Evolutionary conservation across 2,113 vertebrate species (phyloP).

Genomic region (Psettodes erumei): DNA sequence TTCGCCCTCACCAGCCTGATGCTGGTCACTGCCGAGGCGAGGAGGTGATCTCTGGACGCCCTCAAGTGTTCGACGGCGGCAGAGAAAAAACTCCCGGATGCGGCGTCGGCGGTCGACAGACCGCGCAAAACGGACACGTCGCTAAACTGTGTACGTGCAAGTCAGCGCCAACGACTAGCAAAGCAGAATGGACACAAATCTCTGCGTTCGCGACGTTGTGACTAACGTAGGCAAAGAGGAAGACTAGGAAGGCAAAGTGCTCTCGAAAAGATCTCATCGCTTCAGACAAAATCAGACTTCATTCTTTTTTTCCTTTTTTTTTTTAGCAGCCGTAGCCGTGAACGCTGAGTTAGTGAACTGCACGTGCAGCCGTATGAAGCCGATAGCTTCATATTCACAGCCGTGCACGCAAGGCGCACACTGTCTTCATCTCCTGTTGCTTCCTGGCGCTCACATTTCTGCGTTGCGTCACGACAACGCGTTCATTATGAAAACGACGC

Average conservation of each 20-base stretch:
- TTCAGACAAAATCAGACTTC: slow-evolving; percentile 33
- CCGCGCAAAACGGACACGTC: neutral
- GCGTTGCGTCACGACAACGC: neutral
- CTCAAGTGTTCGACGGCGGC: slow-evolving; percentile 44
- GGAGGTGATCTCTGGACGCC: slow-evolving; percentile 36
- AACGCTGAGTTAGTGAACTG: neutral
- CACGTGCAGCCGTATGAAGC: slow-evolving; percentile 9
- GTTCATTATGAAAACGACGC: too few relatives aligned
- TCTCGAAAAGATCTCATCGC: slow-evolving; percentile 3
- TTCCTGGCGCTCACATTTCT: slow-evolving; percentile 21
- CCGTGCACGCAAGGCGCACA: neutral
- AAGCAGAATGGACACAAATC: slow-evolving; percentile 18
- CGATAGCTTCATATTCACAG: neutral
- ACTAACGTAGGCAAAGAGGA: slow-evolving; percentile 21
- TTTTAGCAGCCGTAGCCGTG: slow-evolving; percentile 23
- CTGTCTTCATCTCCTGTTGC: slow-evolving; percentile 14
- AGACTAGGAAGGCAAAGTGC: slow-evolving; percentile 43
- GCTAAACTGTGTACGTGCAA: neutral
- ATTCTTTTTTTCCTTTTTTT: too few relatives aligned
- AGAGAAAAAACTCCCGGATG: neutral
- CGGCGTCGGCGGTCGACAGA: neutral
- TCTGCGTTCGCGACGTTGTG: slow-evolving; percentile 20
- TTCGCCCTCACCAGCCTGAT: neutral
- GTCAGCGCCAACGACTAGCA: neutral
- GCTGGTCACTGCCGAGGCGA: slow-evolving; percentile 2